phyloP scores from a whole-genome alignment of 2,797 vertebrate species.

The Okamejei kenojei region DNA sequence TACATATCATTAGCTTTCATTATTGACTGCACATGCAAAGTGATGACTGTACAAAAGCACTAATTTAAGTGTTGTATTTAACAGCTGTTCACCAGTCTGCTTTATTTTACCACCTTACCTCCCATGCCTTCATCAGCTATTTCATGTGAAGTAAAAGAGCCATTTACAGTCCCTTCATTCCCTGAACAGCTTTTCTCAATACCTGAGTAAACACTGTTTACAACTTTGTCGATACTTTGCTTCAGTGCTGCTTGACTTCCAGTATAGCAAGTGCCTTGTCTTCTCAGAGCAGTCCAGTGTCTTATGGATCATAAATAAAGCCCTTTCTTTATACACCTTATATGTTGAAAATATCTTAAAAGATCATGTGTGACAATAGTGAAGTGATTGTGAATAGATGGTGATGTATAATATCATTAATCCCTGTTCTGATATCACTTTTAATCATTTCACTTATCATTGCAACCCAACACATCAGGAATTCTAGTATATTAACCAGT shows the following conservation, averaged over 20 bases:
- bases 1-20: constrained; percentile 58
- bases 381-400: neutral
- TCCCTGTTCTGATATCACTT: neutral
- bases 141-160: constrained; percentile 41
- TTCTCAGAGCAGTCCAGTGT: neutral
- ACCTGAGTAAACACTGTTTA: constrained; percentile 60
- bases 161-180: constrained; percentile 50
- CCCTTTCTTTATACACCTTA: neutral
- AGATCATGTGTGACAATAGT: neutral
- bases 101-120: constrained; percentile 64
- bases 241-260: constrained; percentile 9
- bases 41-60: constrained; percentile 57
- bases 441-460: neutral
- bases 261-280: neutral
- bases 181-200: constrained; percentile 1
- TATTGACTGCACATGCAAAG: constrained; percentile 53
- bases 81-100: constrained; percentile 61
- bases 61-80: constrained; percentile 61
- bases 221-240: constrained; percentile 51
- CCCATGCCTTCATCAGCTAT: constrained; percentile 55
- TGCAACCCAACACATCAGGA: neutral
- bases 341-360: neutral
- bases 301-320: neutral
- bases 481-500: neutral
- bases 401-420: neutral